Conservation (phyloP, 2,113 vertebrate genomes). For the Centropus unirufus region DNA sequence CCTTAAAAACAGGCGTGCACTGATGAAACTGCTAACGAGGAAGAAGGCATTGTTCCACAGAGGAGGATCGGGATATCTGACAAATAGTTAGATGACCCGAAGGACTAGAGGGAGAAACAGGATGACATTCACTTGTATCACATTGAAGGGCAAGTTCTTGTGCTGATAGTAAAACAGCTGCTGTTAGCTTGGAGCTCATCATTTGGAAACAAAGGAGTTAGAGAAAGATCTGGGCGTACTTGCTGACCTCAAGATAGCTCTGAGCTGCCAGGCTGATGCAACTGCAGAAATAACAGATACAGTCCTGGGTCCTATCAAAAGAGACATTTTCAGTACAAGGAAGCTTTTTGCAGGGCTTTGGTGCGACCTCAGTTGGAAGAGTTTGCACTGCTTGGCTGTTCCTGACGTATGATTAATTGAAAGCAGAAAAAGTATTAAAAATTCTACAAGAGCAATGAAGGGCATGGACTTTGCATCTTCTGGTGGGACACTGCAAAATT, state of each 20-base stretch:
- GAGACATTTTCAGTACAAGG: background rate
- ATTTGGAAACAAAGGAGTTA: constrained; percentile 33
- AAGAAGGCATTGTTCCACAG: constrained; percentile 6
- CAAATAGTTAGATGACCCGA: constrained; percentile 7
- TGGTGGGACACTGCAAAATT: background rate
- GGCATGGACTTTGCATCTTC: background rate
- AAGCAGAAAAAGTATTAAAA: constrained; percentile 35
- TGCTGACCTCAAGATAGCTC: constrained; percentile 26
- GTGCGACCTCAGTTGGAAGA: constrained; percentile 6
- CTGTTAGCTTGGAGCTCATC: constrained; percentile 33
- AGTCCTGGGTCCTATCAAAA: constrained; percentile 49
- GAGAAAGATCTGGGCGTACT: constrained; percentile 54
- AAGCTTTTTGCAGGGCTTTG: constrained; percentile 5
- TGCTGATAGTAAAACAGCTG: constrained; percentile 51
- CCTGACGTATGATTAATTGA: constrained; percentile 18
- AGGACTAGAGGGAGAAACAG: constrained; percentile 27
- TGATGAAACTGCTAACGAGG: background rate
- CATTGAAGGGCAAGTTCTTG: background rate
- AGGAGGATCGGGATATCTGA: background rate
- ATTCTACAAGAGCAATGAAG: background rate
- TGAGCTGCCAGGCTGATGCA: constrained; percentile 49
- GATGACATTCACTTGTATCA: constrained; percentile 14
- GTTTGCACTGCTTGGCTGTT: background rate
- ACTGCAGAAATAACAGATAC: constrained; percentile 14
- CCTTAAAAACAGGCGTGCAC: background rate